phyloP scores from a whole-genome alignment of 2,888 invertebrate genomes.

The Cistogaster globosa region DNA sequence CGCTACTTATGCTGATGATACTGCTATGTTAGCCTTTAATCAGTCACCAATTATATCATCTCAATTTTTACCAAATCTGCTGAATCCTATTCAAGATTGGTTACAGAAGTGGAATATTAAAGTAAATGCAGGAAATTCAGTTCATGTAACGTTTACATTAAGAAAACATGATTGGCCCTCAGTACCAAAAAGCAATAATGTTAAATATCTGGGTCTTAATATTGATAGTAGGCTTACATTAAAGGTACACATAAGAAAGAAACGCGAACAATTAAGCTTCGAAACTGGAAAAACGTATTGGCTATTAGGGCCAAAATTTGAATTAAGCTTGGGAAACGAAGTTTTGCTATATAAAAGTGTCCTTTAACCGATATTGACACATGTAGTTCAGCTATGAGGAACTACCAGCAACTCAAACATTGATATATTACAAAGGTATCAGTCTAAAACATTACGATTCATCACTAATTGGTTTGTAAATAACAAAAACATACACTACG shows the following conservation, averaged over 20 bases:
- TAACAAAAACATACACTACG: background rate
- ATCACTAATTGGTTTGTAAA: too few species aligned
- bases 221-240: constrained; percentile 1
- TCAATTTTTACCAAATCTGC: too few species aligned
- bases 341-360: too few species aligned
- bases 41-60: background rate
- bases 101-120: too few species aligned
- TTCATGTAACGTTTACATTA: too few species aligned
- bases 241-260: background rate
- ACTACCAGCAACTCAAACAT: too few species aligned
- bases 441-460: too few species aligned
- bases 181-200: background rate
- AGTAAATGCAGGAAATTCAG: too few species aligned
- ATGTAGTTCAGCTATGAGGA: background rate
- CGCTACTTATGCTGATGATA: background rate
- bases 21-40: background rate
- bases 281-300: background rate
- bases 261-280: background rate
- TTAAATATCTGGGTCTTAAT: constrained; percentile 1
- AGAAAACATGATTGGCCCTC: too few species aligned
- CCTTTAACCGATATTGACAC: background rate
- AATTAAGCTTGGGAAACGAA: too few species aligned
- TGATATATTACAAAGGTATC: too few species aligned
- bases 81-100: too few species aligned
- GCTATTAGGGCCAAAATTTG: background rate